These are phyloP conservation scores for Antheraea mylitta DNA, from an alignment of 1,140 invertebrate genomes.

Conservation along the genomic window DNA sequence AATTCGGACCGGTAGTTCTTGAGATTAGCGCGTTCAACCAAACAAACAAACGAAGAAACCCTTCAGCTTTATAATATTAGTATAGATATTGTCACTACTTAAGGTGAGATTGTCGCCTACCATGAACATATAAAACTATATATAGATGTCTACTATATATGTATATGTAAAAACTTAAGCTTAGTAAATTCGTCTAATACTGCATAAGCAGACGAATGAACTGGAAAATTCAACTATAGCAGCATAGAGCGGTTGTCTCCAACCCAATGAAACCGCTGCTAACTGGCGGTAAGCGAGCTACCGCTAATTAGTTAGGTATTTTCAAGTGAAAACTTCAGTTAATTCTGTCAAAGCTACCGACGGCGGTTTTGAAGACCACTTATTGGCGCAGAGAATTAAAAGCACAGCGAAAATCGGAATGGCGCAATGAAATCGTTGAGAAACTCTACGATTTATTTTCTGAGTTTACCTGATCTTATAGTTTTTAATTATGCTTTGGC, in stretches of 20 bases:
- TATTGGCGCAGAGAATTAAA: conserved; percentile 40
- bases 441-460: conserved; percentile 25
- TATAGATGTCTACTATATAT: too few species aligned
- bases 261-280: conserved; percentile 14
- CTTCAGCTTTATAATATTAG: too few species aligned
- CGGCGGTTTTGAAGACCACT: conserved; percentile 28
- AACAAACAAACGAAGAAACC: too few species aligned
- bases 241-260: conserved; percentile 25
- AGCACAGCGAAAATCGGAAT: conserved; percentile 36
- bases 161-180: neutral
- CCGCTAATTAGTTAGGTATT: conserved; percentile 53
- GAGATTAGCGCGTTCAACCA: too few species aligned
- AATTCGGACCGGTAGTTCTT: too few species aligned
- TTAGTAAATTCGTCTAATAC: neutral
- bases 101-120: too few species aligned
- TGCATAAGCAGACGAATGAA: conserved; percentile 6
- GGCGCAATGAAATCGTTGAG: conserved; percentile 39
- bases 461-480: conserved; percentile 11
- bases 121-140: too few species aligned
- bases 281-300: conserved; percentile 25
- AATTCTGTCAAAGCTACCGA: conserved; percentile 44
- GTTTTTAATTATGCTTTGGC: neutral
- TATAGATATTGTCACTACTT: too few species aligned
- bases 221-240: conserved; percentile 14
- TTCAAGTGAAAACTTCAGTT: conserved; percentile 52